Conservation (phyloP, 1,140 invertebrate species). For the Rhysida immarginata region DNA sequence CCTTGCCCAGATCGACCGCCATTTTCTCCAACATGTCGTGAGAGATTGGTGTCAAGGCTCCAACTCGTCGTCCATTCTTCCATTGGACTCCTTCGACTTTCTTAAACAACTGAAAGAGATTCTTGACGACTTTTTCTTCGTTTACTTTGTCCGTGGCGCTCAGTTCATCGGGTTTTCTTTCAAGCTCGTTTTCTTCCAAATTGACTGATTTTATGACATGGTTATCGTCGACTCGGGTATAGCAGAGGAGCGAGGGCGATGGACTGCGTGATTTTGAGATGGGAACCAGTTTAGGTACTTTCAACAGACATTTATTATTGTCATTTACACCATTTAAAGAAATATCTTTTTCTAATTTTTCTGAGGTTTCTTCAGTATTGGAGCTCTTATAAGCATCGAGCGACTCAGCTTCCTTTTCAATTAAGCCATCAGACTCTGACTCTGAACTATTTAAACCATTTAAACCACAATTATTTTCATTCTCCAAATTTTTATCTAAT, state of each 20-base stretch:
- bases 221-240: background rate
- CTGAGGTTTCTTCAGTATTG: too few relatives aligned
- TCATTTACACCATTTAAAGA: too few relatives aligned
- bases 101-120: background rate
- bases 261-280: background rate
- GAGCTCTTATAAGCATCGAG: too few relatives aligned
- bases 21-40: background rate
- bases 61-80: background rate
- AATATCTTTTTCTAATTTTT: too few relatives aligned
- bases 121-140: background rate
- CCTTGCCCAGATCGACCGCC: background rate
- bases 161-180: background rate
- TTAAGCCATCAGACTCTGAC: too few relatives aligned
- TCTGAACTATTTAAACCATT: too few relatives aligned
- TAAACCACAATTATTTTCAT: too few relatives aligned
- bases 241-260: background rate
- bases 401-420: too few relatives aligned
- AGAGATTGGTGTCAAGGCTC: background rate
- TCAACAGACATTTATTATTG: too few relatives aligned
- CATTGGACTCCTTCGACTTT: background rate
- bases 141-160: background rate
- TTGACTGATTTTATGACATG: background rate
- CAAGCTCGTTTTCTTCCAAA: background rate
- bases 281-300: background rate
- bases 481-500: too few relatives aligned